phyloP scores from a whole-genome alignment of 2,113 vertebrate genomes.

The Misgurnus anguillicaudatus region DNA sequence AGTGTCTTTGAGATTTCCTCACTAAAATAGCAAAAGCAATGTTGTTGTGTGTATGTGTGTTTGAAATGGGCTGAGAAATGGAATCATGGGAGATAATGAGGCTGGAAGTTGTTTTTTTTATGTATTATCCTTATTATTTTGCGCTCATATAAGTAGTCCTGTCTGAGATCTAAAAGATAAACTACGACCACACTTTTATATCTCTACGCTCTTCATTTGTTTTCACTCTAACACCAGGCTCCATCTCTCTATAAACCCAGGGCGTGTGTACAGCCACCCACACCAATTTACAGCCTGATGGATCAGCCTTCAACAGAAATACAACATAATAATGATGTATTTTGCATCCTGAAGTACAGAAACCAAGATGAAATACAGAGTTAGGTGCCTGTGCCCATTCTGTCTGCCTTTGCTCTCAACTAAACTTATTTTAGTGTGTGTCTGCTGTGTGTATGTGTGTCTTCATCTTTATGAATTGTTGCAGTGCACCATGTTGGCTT shows the following conservation, averaged over 20 bases:
- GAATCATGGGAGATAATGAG: conserved; percentile 64
- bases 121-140: conserved; percentile 46
- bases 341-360: conserved; percentile 60
- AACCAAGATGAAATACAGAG: conserved; percentile 64
- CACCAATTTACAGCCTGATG: conserved; percentile 57
- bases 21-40: background rate
- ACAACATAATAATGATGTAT: conserved; percentile 70
- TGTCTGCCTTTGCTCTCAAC: conserved; percentile 35
- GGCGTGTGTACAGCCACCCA: conserved; percentile 40
- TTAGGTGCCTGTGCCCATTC: conserved; percentile 36
- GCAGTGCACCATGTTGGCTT: conserved; percentile 31
- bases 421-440: conserved; percentile 26
- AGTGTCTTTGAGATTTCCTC: background rate
- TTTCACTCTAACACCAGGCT: conserved; percentile 3
- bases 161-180: conserved; percentile 65
- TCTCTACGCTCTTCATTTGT: conserved; percentile 31
- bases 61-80: conserved; percentile 52
- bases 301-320: conserved; percentile 64
- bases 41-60: conserved; percentile 45
- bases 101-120: conserved; percentile 47
- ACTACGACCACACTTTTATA: conserved; percentile 53
- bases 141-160: conserved; percentile 61
- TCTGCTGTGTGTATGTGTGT: conserved; percentile 25
- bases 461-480: conserved; percentile 23
- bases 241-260: conserved; percentile 15